phyloP scores from a whole-genome alignment of 2,797 vertebrate species.

The Discoglossus pictus region DNA sequence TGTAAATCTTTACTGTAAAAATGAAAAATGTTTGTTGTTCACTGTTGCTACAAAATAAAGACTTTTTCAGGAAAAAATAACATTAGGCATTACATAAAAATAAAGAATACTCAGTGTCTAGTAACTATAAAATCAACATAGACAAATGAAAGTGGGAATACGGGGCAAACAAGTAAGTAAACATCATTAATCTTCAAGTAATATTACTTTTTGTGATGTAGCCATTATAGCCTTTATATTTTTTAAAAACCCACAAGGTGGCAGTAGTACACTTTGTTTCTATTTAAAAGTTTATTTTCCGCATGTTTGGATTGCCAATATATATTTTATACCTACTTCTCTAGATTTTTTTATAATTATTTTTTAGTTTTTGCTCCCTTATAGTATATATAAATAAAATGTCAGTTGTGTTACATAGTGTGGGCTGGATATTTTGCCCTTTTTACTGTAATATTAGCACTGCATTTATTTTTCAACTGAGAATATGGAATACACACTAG shows the following conservation, averaged over 20 bases:
- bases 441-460: no score
- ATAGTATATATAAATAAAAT: no score
- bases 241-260: slow-evolving; percentile 67
- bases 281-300: background rate
- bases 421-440: no score
- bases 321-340: background rate
- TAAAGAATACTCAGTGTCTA: slow-evolving; percentile 40
- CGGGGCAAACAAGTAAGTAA: slow-evolving; percentile 58
- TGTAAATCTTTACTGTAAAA: slow-evolving; percentile 26
- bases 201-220: slow-evolving; percentile 44
- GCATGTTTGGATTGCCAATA: background rate
- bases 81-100: slow-evolving; percentile 41
- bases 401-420: no score
- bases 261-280: slow-evolving; percentile 63
- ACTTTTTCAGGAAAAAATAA: slow-evolving; percentile 19
- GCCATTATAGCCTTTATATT: background rate
- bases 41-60: slow-evolving; percentile 20
- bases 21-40: slow-evolving; percentile 23
- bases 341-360: background rate
- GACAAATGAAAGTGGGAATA: slow-evolving; percentile 56
- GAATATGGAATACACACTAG: no score
- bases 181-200: slow-evolving; percentile 58
- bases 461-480: no score
- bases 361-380: no score
- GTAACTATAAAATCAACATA: slow-evolving; percentile 53